phyloP scores from a whole-genome alignment of 64 coral and sea anemone species.

The Montipora foliosa region DNA sequence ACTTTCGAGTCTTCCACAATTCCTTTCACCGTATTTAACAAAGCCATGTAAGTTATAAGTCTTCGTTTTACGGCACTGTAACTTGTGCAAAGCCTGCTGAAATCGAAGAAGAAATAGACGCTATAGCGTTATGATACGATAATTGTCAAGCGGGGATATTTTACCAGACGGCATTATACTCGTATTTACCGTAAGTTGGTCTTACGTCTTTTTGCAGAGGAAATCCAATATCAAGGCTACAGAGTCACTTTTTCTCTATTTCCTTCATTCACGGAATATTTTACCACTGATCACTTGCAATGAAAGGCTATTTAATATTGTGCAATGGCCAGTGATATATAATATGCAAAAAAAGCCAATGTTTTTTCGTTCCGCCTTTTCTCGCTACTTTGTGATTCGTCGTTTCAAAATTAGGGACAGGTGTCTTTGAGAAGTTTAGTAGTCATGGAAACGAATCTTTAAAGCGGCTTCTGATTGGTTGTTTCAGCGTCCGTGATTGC shows the following conservation, averaged over 20 bases:
- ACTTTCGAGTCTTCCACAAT: neutral
- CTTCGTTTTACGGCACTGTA: neutral
- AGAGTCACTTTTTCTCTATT: neutral
- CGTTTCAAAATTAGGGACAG: conserved; percentile 34
- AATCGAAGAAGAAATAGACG: neutral
- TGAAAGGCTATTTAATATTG: conserved; percentile 29
- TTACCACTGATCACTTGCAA: neutral
- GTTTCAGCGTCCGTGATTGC: neutral
- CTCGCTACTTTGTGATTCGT: conserved; percentile 59
- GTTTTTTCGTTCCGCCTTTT: conserved; percentile 31
- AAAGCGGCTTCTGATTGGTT: conserved; percentile 53
- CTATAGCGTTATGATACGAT: neutral
- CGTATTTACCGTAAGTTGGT: no score
- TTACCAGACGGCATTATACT: conserved; percentile 18
- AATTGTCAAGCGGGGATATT: conserved; percentile 8
- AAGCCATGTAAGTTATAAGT: neutral
- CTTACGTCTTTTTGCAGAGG: neutral
- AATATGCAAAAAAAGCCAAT: conserved; percentile 44
- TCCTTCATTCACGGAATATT: neutral
- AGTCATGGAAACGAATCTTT: conserved; percentile 34
- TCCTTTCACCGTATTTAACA: no score
- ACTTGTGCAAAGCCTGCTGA: neutral
- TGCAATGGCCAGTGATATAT: conserved; percentile 1
- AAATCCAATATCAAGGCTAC: neutral
- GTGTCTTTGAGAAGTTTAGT: conserved; percentile 57